Evolutionary conservation across 2,888 invertebrate species (phyloP).

Genomic region (Crossocerus cetratus): DNA sequence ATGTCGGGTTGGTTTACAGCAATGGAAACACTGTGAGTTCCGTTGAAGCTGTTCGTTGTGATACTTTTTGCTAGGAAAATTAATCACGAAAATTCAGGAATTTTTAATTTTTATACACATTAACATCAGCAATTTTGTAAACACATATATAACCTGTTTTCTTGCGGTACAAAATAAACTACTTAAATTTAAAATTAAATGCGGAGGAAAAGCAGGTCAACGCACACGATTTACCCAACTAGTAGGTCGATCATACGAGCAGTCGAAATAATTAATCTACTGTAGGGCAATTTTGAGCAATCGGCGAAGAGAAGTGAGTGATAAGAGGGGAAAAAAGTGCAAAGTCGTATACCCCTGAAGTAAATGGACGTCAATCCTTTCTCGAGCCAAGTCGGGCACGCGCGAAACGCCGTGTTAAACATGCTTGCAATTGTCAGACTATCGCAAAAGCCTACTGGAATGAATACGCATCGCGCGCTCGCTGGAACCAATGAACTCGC

Average conservation of each 20-base stretch:
- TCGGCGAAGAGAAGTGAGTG: not conserved
- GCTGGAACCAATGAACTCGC: conserved; percentile 21
- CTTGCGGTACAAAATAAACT: too few species aligned
- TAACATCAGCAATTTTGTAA: too few species aligned
- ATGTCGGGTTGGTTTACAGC: conserved; percentile 80
- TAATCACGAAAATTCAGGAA: too few species aligned
- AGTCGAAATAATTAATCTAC: too few species aligned
- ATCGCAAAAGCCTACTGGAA: not conserved
- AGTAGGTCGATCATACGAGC: too few species aligned
- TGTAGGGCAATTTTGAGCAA: too few species aligned
- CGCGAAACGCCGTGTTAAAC: conserved; percentile 59
- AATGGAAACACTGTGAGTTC: conserved; percentile 79
- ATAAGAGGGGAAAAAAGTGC: conserved; percentile 25
- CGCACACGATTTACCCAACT: too few species aligned
- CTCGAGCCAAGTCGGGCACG: conserved; percentile 69
- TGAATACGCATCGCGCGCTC: conserved; percentile 7
- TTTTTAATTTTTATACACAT: too few species aligned
- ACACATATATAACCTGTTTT: too few species aligned
- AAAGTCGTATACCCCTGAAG: conserved; percentile 67
- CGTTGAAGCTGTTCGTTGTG: conserved; percentile 75
- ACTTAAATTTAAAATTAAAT: too few species aligned
- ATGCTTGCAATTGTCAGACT: not conserved
- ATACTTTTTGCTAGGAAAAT: conserved; percentile 59
- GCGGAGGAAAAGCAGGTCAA: too few species aligned
- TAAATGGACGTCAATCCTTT: conserved; percentile 67